Base-by-base conservation (phyloP, 2,888 invertebrate species). In the Petrophora chlorosata region DNA sequence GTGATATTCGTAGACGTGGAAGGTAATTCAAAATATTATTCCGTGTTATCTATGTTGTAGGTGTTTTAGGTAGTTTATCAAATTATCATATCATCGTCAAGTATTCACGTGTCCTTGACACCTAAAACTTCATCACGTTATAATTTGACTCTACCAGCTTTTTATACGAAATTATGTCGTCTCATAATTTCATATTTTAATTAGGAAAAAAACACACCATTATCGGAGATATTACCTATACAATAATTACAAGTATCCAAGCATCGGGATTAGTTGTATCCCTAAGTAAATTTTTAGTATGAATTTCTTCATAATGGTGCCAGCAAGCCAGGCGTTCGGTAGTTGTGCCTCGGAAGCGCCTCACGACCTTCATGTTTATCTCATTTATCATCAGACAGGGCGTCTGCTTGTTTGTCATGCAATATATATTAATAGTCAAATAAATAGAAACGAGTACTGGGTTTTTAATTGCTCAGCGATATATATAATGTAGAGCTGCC, bases 311-410 rank as follows among this genome's bases (percentile, higher is more conserved):
- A 7, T 39, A 42, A 28, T 10, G n/a, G 12, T 22, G 28, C 30
- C 14, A 28, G 28, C 2, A 26, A 33, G 16, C 13, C 32, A 23
- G 40, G 17, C 23, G 29, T 29, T 44, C 33, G 25, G 34, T 25
- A 28, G 49, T 42, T 33, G 34, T 29, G 39, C 49, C 43, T 50
- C 43, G 49, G 49, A 50, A 50, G 49, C 44, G 49, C 49, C 49
- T 43, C 49, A 50, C 14, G 49, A 44, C 49, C 49, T 50, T 50
- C 43, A 40, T 35, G 33, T 35, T 44, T 44, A 50, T 50, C 49
- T 34, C 43, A 39, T 50, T 43, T 50, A 50, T 50, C 48, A 42
- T 48, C 39, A 50, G 43, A 40, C 49, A 43, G 14, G 34, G 34
- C 33, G 43, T 44, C 29, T 43, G 33, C 34, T 44, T 43, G 49